Evolutionary conservation across 2,113 vertebrate genomes (phyloP), one percentile per base, ranked within the genome.

Genomic region (Python bivittatus): DNA sequence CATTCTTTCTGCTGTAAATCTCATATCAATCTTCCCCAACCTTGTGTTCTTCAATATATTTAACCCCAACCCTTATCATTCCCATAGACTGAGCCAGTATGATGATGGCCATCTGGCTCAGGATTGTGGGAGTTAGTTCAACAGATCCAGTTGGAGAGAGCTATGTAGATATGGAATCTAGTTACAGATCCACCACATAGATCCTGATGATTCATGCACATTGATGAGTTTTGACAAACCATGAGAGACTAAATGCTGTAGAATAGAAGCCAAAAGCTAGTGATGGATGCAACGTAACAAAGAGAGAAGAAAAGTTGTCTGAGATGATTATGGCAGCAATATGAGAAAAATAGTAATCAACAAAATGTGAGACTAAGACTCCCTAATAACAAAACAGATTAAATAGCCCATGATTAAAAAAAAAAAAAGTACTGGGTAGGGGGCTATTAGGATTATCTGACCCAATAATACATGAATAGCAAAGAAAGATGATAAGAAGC

Each of bases 311-410:
- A 84, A 53, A 88, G 2, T 83, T 64, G 25, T 88, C 54, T 91
- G 58, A 56, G 53, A 84, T n/a, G 42, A 79, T 25, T 86, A 89
- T 61, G n/a, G 90, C 79, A 72, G 91, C 79, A n/a, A 15, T 6
- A 94, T 86, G 23, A 94, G n/a, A 52, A 87, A 8, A 91, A 93
- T 52, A 79, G 2, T 27, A 91, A 42, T 89, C 84, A 89, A 92
- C 53, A 84, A 53, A 64, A 1, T 68, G 57, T 0, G 0, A 42
- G 64, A 91, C 88, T 83, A 89, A 29, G 57, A 92, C 84, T 86
- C 15, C 48, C 95, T 93, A 92, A 89, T 84, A 91, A 20, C 2
- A 9, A 90, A 96, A 93, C 44, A 7, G 44, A 88, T 42, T 86
- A 72, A 83, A 27, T 89, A 56, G 20, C 23, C 56, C 22, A 0